A percentile compares a stretch with the other conserved stretches of the same genome.
Conservation (phyloP, 64 coral and sea anemone genomes). For the Pocillopora damicornis region DNA sequence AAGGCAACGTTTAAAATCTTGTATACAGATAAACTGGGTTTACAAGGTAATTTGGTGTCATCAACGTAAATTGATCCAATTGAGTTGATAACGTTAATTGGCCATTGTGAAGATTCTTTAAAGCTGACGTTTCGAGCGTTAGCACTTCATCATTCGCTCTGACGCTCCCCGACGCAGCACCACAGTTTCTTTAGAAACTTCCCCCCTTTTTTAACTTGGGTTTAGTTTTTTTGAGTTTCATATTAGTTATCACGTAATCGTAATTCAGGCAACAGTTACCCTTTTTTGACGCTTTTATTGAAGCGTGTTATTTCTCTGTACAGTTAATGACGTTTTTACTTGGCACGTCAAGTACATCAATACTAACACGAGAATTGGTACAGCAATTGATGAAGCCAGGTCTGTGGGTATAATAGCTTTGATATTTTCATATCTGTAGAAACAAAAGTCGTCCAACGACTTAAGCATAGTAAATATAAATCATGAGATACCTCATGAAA, state of each 20-base stretch:
- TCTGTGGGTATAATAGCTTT: constrained; percentile 7
- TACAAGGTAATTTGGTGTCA: too few species aligned
- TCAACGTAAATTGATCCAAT: too few species aligned
- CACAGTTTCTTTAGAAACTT: background rate
- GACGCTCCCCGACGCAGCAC: too few species aligned
- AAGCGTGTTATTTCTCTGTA: background rate
- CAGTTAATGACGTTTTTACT: constrained; percentile 72
- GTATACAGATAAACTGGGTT: too few species aligned
- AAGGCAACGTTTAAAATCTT: too few species aligned
- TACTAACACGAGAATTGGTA: constrained; percentile 52
- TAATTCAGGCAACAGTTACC: background rate
- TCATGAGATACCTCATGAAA: too few species aligned
- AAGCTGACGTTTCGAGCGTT: too few species aligned
- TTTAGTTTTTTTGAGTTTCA: too few species aligned
- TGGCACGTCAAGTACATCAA: constrained; percentile 19
- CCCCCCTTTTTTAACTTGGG: background rate
- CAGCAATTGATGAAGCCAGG: constrained; percentile 74
- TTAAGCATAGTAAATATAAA: too few species aligned
- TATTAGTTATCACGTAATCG: background rate
- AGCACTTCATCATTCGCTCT: too few species aligned
- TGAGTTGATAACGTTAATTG: too few species aligned
- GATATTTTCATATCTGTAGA: background rate
- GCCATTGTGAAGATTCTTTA: too few species aligned
- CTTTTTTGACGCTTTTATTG: background rate
- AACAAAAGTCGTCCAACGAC: background rate